Evolutionary conservation across 1,140 invertebrate genomes (phyloP).

Genomic region (Ips typographus): DNA sequence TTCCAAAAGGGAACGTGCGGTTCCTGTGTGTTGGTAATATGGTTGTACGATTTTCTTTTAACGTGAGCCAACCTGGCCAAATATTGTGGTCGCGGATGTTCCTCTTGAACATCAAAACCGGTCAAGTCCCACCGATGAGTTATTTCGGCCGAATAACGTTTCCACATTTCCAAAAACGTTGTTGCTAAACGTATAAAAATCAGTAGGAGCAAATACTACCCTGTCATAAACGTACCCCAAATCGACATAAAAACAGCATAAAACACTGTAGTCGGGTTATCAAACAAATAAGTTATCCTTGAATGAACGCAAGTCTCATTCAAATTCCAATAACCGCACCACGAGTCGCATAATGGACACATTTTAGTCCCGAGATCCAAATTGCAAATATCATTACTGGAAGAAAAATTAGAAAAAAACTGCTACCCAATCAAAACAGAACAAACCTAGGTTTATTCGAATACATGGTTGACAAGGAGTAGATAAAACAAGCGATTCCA

Average conservation of each 20-base stretch:
- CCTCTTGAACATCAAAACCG: slow-evolving; percentile 81
- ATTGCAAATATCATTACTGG: slow-evolving; percentile 82
- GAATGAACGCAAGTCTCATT: slow-evolving; percentile 85
- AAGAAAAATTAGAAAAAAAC: slow-evolving; percentile 35
- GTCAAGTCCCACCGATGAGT: slow-evolving; percentile 90
- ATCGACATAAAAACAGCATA: slow-evolving; percentile 97
- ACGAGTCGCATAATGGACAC: slow-evolving; percentile 83
- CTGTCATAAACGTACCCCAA: slow-evolving; percentile 68
- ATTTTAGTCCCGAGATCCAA: slow-evolving; percentile 63
- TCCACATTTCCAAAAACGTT: slow-evolving; percentile 93
- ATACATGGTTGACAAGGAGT: slow-evolving; percentile 73
- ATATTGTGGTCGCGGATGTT: slow-evolving; percentile 85
- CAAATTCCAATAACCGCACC: slow-evolving; percentile 87
- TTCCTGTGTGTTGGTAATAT: slow-evolving; percentile 77
- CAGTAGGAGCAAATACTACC: background rate
- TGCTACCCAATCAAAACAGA: background rate
- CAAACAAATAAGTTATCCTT: slow-evolving; percentile 90
- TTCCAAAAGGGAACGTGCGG: slow-evolving; percentile 87
- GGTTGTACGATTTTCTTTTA: slow-evolving; percentile 67
- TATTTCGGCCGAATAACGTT: slow-evolving; percentile 87
- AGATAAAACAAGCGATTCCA: slow-evolving; percentile 79
- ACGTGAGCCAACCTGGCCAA: slow-evolving; percentile 70
- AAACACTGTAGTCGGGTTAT: slow-evolving; percentile 90
- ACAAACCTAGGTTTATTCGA: slow-evolving; percentile 72
- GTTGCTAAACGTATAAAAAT: slow-evolving; percentile 59